Evolutionary conservation across 2,113 vertebrate genomes (phyloP).

Genomic region (Malaclemys terrapin): DNA sequence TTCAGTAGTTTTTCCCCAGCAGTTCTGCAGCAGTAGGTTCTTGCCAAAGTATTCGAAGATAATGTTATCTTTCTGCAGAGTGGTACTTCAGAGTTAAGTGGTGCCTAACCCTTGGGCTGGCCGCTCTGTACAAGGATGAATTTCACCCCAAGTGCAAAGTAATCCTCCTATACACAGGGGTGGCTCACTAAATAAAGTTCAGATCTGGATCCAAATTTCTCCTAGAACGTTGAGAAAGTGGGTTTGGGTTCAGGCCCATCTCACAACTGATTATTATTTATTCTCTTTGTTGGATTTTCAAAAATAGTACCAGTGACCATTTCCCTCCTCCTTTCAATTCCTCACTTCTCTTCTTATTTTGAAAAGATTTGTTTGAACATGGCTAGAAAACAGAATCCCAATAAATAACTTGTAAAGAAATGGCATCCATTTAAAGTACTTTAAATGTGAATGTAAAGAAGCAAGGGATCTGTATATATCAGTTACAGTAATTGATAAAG

Average conservation of each 20-base stretch:
- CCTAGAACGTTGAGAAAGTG: background rate
- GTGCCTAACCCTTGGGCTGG: accelerated
- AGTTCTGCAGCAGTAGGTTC: background rate
- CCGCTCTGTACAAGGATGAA: background rate
- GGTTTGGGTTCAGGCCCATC: background rate
- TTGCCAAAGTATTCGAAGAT: background rate
- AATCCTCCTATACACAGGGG: background rate
- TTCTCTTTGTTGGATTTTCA: background rate
- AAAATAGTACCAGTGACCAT: background rate
- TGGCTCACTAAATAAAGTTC: background rate
- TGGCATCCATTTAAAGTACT: conserved; percentile 34
- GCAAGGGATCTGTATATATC: background rate
- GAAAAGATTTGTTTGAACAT: conserved; percentile 24
- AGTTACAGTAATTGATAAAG: conserved; percentile 63
- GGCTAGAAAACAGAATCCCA: conserved; percentile 20
- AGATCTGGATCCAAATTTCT: background rate
- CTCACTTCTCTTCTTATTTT: conserved; percentile 17
- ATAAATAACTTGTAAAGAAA: conserved; percentile 69
- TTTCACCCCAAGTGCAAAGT: background rate
- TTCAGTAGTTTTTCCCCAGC: background rate
- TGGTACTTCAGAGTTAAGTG: background rate
- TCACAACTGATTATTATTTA: background rate
- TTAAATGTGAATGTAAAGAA: conserved; percentile 52
- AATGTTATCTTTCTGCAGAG: background rate
- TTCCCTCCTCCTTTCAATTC: conserved; percentile 19